Evolutionary conservation across 1,140 invertebrate species (phyloP).

Genomic region (Saccostrea cuccullata): DNA sequence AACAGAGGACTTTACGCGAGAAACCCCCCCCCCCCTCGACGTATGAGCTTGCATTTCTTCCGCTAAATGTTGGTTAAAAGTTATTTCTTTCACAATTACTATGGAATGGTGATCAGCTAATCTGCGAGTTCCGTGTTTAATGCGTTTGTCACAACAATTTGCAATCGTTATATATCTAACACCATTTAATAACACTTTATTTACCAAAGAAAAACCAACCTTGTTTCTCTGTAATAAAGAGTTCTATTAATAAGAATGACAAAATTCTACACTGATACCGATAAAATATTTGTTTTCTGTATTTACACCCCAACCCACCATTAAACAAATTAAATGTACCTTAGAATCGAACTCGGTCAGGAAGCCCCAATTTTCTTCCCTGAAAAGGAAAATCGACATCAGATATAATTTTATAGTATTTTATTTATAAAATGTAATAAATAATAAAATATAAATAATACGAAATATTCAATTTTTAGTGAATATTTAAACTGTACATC

Average conservation of each 20-base stretch:
- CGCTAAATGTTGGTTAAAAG: too few relatives aligned
- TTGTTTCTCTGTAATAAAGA: constrained; percentile 24
- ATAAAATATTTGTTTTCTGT: background rate
- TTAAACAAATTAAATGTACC: constrained; percentile 54
- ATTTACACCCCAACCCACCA: background rate
- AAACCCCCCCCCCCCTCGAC: too few relatives aligned
- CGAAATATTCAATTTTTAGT: too few relatives aligned
- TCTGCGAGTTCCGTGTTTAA: background rate
- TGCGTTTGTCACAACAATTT: background rate
- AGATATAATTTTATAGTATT: too few relatives aligned
- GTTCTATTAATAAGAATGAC: background rate
- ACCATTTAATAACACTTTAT: background rate
- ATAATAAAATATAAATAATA: too few relatives aligned
- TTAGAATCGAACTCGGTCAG: constrained; percentile 71
- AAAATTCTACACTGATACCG: background rate
- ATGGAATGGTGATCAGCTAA: too few relatives aligned
- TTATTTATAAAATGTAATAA: too few relatives aligned
- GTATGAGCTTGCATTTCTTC: too few relatives aligned
- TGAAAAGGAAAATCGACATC: constrained; percentile 43
- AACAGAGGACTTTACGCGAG: too few relatives aligned
- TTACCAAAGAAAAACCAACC: constrained; percentile 35
- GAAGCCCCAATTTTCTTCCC: constrained; percentile 72
- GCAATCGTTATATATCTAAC: background rate
- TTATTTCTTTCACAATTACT: too few relatives aligned
- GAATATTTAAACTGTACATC: too few relatives aligned